Evolutionary conservation across 2,888 invertebrate genomes (phyloP).

Genomic region (Drosophila meridiana): DNA sequence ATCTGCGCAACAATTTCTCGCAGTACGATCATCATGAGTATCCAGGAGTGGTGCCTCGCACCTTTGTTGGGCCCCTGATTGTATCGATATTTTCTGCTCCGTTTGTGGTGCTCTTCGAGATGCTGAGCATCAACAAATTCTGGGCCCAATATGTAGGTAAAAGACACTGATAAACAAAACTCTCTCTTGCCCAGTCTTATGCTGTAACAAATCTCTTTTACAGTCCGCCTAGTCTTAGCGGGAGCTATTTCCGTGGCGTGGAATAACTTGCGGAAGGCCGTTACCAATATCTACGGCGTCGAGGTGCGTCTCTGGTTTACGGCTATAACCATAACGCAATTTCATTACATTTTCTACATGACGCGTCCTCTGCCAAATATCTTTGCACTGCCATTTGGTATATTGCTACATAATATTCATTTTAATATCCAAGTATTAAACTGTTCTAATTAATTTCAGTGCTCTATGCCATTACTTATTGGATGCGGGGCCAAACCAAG

Average conservation of each 20-base stretch:
- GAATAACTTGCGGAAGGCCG: slow-evolving; percentile 89
- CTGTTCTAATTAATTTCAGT: slow-evolving; percentile 87
- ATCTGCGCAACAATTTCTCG: slow-evolving; percentile 92
- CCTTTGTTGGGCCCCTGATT: slow-evolving; percentile 96
- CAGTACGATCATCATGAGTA: slow-evolving; percentile 99
- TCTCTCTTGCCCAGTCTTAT: background rate
- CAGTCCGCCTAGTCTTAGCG: slow-evolving; percentile 94
- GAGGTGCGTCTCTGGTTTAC: slow-evolving; percentile 93
- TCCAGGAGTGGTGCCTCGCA: slow-evolving; percentile 98
- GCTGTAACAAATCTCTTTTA: slow-evolving; percentile 79
- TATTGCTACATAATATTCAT: slow-evolving; percentile 61
- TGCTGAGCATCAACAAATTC: slow-evolving; percentile 92
- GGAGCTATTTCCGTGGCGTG: slow-evolving; percentile 91
- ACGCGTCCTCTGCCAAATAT: slow-evolving; percentile 97
- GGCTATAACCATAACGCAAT: slow-evolving; percentile 94
- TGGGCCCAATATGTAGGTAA: slow-evolving; percentile 95
- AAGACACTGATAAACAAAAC: slow-evolving; percentile 13
- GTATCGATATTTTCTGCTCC: slow-evolving; percentile 93
- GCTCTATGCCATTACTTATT: slow-evolving; percentile 92
- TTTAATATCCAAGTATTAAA: background rate
- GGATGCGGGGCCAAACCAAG: slow-evolving; percentile 91
- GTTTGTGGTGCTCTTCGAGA: slow-evolving; percentile 88
- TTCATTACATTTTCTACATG: slow-evolving; percentile 99
- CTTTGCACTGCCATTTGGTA: slow-evolving; percentile 96
- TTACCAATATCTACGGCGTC: slow-evolving; percentile 91